phyloP scores from a whole-genome alignment of 2,888 invertebrate species.

The Merodon equestris region DNA sequence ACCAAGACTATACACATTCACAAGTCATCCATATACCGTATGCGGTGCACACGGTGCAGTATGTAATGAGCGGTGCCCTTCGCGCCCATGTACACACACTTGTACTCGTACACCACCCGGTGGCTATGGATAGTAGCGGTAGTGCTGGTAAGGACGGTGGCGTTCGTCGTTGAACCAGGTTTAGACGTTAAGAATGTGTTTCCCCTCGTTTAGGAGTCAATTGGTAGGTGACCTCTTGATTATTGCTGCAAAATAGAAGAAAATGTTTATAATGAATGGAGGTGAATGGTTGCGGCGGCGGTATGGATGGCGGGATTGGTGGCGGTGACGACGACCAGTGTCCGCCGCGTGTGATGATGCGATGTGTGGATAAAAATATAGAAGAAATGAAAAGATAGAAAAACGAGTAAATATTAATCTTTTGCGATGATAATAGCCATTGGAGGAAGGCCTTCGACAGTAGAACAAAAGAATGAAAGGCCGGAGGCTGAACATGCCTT shows the following conservation, averaged over 20 bases:
- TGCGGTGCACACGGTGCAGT: conserved; percentile 29
- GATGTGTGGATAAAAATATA: no score
- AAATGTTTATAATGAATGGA: conserved; percentile 29
- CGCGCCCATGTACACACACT: conserved; percentile 1
- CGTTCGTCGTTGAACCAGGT: conserved; percentile 3
- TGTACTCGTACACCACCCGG: not conserved
- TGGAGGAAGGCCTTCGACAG: no score
- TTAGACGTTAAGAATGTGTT: conserved; percentile 18
- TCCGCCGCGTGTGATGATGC: no score
- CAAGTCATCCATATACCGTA: no score
- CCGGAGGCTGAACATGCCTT: no score
- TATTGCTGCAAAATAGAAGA: conserved; percentile 23
- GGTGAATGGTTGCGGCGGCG: not conserved
- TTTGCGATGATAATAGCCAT: no score
- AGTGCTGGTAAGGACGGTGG: not conserved
- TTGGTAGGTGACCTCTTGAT: conserved; percentile 47
- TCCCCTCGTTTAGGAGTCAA: conserved; percentile 41
- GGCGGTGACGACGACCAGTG: no score
- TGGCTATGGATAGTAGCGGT: not conserved
- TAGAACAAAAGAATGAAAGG: no score
- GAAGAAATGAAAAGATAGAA: no score
- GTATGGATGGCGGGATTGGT: conserved; percentile 11
- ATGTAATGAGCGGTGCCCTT: conserved; percentile 35
- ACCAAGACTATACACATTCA: conserved; percentile 7
- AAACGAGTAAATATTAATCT: no score